Base-by-base conservation (phyloP, 2,888 invertebrate species). In the Tetragonula carbonaria region DNA sequence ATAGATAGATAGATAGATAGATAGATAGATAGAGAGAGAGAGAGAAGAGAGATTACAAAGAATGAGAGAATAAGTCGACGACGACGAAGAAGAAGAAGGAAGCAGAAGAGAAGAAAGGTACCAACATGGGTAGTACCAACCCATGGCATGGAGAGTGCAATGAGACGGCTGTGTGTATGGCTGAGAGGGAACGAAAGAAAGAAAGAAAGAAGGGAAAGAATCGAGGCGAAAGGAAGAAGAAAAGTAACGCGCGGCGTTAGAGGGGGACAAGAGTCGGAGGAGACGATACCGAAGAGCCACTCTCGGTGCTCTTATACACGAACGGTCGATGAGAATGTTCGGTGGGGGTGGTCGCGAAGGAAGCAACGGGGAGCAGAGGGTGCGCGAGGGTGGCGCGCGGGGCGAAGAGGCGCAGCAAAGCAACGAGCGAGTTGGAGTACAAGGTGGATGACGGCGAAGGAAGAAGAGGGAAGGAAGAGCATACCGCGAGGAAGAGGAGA, bases 301-400 rank as follows among this genome's bases (percentile, higher is more conserved):
- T 82, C 87, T 87, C 82, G 73, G 89, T 84, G 80, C 89, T 87
- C 87, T 88, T 88, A 83, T 84, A 86, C 90, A 86, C 88, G 86
- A 82, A 85, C 87, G 90, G 89, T 90, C 89, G 90, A 89, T 89
- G 90, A 87, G 90, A 90, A 90, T 84, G 85, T 86, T 90, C 86
- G 85, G 89, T 85, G 89, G 88, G 90, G 88, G 90, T 82, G 90
- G 90, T 73, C 76, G 88, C 59, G 84, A 81, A 73, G 82, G 78
- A 78, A 57, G 70, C 51, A 86, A 50, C 72, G 65, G 78, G 68
- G 68, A 72, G 78, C 65, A 63, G 75, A 79, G 80, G 75, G 73
- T 68, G 84, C 79, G 80, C 78, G 82, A 77, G 85, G 78, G 77
- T 73, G 80, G 55, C 63, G 68, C 38, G 74, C 78, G 72, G 76